Evolutionary conservation across 2,888 invertebrate genomes (phyloP), one percentile per base, ranked within the genome.

Genomic region (Harmothoe impar): DNA sequence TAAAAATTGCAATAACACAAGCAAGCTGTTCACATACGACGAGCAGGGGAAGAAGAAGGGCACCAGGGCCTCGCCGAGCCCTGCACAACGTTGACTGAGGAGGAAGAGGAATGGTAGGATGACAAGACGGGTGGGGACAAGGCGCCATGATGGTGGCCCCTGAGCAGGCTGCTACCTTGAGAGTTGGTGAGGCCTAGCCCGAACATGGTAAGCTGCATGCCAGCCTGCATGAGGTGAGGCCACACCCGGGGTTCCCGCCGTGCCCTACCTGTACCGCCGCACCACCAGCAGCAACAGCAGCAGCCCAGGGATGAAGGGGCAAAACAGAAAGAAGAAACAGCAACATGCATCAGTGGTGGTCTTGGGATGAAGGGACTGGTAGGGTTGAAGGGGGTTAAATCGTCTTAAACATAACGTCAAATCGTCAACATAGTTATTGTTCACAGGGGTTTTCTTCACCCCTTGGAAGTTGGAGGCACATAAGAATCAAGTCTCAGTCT

Each of bases 151-250:
- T n/a, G 43, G 43, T 43, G 51, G 43, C 52, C 12, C 84, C 51
- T 33, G 23, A 31, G 51, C 23, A 54, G 86, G 33, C n/a, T 31
- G 54, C 20, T 89, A 89, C 62, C 68, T 89, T 56, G 89, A 31
- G 89, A 56, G 68, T 89, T 89, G 31, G 89, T 62, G 7, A 90
- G 77, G 35, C 91, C 90, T 56, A 92, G 62, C 29, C 93, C 93
- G 35, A 93, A 90, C 51, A 91, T 91, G 5, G 92, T 91, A 15
- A 93, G 91, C 91, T 93, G 93, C 92, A 93, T 92, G 52, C 93
- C 93, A 3, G 93, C 93, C 72, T 89, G 78, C 91, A 93, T 91
- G 78, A 93, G 91, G 89, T 91, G 92, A 31, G 92, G 91, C 91
- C 90, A 91, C 51, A 91, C 92, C 20, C 86, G 84, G 72, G 62